Conservation (phyloP, 2,888 invertebrate species). For the Dysmachus trigonus region DNA sequence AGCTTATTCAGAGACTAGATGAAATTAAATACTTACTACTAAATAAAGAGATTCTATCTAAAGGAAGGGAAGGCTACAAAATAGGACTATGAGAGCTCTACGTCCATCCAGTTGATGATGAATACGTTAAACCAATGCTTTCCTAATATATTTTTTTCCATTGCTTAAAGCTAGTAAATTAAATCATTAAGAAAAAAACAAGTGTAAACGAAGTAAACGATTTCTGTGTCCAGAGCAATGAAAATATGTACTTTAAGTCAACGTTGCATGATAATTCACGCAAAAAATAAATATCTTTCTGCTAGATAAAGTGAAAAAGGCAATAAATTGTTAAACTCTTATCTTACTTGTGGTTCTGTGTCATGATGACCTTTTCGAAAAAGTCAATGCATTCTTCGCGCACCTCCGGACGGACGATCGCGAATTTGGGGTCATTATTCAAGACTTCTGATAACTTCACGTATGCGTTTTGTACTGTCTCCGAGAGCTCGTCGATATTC, state of each 20-base stretch:
- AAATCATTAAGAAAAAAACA: no score
- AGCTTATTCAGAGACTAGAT: no score
- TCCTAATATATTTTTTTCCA: no score
- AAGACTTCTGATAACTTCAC: constrained; percentile 59
- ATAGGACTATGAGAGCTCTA: no score
- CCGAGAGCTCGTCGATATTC: constrained; percentile 84
- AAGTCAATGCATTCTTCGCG: constrained; percentile 88
- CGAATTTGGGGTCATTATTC: constrained; percentile 60
- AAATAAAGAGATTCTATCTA: no score
- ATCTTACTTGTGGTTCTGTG: constrained; percentile 81
- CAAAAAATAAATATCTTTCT: background rate
- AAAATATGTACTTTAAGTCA: background rate
- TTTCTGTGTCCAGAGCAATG: background rate
- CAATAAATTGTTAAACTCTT: background rate
- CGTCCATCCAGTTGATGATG: no score
- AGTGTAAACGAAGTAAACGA: background rate
- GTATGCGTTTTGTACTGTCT: constrained; percentile 91
- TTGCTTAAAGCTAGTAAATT: no score
- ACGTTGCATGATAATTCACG: background rate
- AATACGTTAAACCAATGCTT: no score
- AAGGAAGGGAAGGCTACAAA: no score
- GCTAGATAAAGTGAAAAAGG: background rate
- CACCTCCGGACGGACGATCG: constrained; percentile 68
- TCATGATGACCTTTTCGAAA: constrained; percentile 93
- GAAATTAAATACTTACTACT: no score